A percentile compares a stretch with the other conserved stretches of the same genome.
These are phyloP conservation scores for Falco novaeseelandiae DNA, from an alignment of 2,797 vertebrate species.

Conservation along the genomic window DNA sequence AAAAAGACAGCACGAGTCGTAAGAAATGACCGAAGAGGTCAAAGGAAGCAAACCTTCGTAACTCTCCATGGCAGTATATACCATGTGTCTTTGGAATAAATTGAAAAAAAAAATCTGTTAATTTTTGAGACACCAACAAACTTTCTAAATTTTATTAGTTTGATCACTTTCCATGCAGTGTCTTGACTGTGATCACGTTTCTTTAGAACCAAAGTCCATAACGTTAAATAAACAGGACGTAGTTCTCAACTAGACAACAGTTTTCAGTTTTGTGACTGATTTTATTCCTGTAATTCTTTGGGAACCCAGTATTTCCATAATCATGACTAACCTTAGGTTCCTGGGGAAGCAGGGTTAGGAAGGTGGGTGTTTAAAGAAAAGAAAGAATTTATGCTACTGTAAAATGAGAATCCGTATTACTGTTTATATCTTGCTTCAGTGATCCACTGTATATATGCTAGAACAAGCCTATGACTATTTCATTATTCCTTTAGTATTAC, in stretches of 20 bases:
- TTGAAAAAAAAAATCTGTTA: neutral
- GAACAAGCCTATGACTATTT: neutral
- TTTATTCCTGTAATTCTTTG: neutral
- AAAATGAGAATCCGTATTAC: neutral
- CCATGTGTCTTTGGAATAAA: neutral
- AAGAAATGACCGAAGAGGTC: neutral
- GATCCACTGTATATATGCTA: neutral
- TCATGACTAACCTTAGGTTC: neutral
- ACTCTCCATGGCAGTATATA: neutral
- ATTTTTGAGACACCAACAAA: neutral
- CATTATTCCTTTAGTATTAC: neutral
- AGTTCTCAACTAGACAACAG: neutral
- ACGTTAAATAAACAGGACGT: neutral
- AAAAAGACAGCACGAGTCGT: accelerated
- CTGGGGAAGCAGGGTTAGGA: neutral
- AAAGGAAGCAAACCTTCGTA: neutral
- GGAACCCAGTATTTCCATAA: neutral
- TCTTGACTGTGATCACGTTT: neutral
- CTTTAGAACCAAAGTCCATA: neutral
- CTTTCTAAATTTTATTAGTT: neutral
- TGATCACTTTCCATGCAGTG: neutral
- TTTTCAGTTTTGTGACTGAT: neutral
- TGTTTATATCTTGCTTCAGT: neutral
- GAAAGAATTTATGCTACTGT: neutral
- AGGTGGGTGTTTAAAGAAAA: neutral